phyloP scores from a whole-genome alignment of 2,113 vertebrate species.

The Australoheros scitulus region DNA sequence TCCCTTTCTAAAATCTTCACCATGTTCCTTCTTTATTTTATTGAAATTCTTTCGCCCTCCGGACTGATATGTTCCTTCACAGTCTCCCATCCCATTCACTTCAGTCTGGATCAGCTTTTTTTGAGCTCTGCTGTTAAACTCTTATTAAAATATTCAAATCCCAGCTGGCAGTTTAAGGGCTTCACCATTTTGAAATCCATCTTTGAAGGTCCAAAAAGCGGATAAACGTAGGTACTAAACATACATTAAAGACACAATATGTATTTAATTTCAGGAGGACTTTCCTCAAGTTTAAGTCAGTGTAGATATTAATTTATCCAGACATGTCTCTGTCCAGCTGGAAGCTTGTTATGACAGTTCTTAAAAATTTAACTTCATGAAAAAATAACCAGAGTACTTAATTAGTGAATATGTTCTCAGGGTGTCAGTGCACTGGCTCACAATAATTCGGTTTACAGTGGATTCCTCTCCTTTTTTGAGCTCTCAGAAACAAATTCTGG shows the following conservation, averaged over 20 bases:
- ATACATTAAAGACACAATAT: rapidly evolving
- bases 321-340: not conserved
- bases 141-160: not conserved
- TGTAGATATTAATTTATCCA: no score
- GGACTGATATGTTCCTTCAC: rapidly evolving
- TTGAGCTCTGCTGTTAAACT: not conserved
- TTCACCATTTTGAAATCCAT: not conserved
- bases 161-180: not conserved
- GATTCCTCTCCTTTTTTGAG: not conserved
- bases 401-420: no score
- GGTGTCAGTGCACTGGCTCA: no score
- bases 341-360: rapidly evolving
- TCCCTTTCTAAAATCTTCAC: not conserved
- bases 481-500: no score
- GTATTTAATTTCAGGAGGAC: rapidly evolving
- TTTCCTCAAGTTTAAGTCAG: rapidly evolving
- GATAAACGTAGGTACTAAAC: no score
- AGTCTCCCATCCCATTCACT: rapidly evolving
- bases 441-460: no score
- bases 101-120: not conserved
- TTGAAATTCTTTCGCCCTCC: not conserved
- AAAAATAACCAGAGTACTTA: no score
- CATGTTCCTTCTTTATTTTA: rapidly evolving
- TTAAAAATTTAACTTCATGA: no score
- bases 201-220: not conserved